These are phyloP conservation scores for Gulo gulo DNA, from an alignment of 2,113 vertebrate species.

Conservation along the genomic window DNA sequence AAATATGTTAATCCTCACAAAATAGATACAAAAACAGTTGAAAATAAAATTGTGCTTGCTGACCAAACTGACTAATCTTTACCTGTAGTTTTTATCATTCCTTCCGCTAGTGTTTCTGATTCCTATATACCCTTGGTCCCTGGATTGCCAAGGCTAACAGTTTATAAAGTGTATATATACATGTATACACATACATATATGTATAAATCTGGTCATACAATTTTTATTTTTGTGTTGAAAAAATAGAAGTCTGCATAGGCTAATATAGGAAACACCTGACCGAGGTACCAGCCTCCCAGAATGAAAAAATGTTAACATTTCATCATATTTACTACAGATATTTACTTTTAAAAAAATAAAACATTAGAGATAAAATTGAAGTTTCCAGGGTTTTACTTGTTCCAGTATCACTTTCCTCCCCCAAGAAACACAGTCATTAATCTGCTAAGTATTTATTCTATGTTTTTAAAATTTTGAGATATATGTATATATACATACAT, in stretches of 20 bases:
- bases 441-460: background rate
- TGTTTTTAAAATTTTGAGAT: background rate
- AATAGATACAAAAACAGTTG: background rate
- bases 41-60: background rate
- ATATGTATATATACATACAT: background rate
- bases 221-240: constrained; percentile 9
- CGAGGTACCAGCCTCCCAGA: background rate
- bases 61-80: constrained; percentile 42
- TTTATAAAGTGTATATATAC: background rate
- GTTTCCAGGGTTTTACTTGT: background rate
- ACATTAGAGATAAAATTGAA: background rate
- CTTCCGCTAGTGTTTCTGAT: background rate
- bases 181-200: background rate
- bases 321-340: background rate
- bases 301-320: background rate
- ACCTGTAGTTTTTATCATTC: background rate
- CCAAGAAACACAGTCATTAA: background rate
- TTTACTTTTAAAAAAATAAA: constrained; percentile 41
- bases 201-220: background rate
- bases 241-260: background rate
- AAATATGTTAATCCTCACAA: constrained; percentile 55
- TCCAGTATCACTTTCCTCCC: background rate
- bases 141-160: background rate
- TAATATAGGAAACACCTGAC: background rate
- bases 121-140: background rate